These are phyloP conservation scores for Philopotamus ludificatus DNA, from an alignment of 1,140 invertebrate species.

Conservation along the genomic window DNA sequence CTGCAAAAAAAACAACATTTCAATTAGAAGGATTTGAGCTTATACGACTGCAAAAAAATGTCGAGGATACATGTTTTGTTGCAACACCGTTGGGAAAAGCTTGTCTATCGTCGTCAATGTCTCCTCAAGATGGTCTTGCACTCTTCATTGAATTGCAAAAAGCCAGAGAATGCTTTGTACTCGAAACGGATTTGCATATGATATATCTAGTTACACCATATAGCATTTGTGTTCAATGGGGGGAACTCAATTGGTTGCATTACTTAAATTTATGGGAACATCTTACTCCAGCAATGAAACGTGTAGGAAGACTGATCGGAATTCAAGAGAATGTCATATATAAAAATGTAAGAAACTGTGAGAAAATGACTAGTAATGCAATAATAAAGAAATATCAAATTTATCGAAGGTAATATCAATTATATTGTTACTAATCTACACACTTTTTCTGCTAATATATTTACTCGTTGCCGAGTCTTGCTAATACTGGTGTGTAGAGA, in stretches of 20 bases:
- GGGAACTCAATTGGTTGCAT: conserved; percentile 84
- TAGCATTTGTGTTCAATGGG: conserved; percentile 74
- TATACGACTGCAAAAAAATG: conserved; percentile 55
- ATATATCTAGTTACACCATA: conserved; percentile 92
- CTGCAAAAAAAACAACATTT: conserved; percentile 48
- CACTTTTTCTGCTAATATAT: conserved; percentile 21
- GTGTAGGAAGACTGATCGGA: conserved; percentile 89
- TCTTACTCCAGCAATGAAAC: conserved; percentile 73
- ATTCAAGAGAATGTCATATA: conserved; percentile 88
- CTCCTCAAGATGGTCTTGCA: conserved; percentile 85
- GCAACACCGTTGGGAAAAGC: conserved; percentile 88
- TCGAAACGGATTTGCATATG: conserved; percentile 94
- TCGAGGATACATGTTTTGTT: conserved; percentile 60
- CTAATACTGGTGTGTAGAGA: conserved; percentile 6
- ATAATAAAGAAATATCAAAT: conserved; percentile 56
- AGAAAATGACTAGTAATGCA: conserved; percentile 54
- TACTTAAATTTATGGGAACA: conserved; percentile 83
- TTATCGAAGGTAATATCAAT: conserved; percentile 43
- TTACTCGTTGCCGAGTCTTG: conserved; percentile 37
- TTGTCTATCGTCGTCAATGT: conserved; percentile 87
- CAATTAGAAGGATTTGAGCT: conserved; percentile 61
- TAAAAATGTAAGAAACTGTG: conserved; percentile 69
- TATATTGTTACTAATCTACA: conserved; percentile 4
- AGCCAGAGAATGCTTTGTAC: conserved; percentile 84
- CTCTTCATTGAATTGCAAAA: conserved; percentile 89